Evolutionary conservation across 2,888 invertebrate species (phyloP), one percentile per base, ranked within the genome.

Genomic region (Bembecia ichneumoniformis): DNA sequence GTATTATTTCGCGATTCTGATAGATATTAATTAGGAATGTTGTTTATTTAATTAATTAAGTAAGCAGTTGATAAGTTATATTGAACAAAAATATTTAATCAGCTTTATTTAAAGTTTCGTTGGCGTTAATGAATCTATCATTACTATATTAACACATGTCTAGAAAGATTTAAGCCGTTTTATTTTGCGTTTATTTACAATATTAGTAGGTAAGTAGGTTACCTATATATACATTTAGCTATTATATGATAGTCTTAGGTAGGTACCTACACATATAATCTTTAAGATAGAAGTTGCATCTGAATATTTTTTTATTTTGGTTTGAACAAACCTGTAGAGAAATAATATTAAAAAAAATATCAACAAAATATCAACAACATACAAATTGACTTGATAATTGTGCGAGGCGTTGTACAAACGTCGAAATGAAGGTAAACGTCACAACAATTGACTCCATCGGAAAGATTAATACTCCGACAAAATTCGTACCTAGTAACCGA

Each of bases 401-500:
- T 28, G 28, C 28, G 28, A 28, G 28, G 28, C 28, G 7, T 28
- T 9, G 28, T 28, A 9, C 28, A 28, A 28, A 9, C 4, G 45
- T 13, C 50, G 56, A 52, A 56, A 52, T 50, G 57, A 47, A 56
- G 66, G 66, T 67, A 57, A 59, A 56, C 49, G 49, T 44, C 46
- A 59, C 64, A 55, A 67, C 68, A 59, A 71, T 66, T 55, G 68
- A 58, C 65, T 58, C 58, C 59, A 64, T 59, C 49, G 43, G 35
- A 40, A 40, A 40, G 40, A 40, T 40, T 40, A 40, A 40, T 40
- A 13, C 40, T 16, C 35, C 45, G 17, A 5, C 9, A 36, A 49
- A 43, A 49, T 10, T 44, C 52, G 68, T 72, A 80, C 82, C 82
- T 64, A 86, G 74, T 87, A 84, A 87, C 86, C 87, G 86, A 87